phyloP scores from a whole-genome alignment of 1,140 invertebrate species.

The Pseudomyrmex sp. region DNA sequence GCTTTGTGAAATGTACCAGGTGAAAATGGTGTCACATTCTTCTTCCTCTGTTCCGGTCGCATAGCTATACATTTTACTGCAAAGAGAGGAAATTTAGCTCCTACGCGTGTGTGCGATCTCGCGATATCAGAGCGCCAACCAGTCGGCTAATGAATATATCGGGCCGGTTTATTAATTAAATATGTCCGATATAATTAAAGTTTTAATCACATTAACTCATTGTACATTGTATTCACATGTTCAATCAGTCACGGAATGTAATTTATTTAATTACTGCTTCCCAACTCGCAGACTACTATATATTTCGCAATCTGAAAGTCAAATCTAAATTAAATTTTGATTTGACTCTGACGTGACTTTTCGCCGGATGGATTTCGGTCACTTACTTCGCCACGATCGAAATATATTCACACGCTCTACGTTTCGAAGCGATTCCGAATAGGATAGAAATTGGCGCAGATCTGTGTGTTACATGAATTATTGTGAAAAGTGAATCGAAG shows the following conservation, averaged over 20 bases:
- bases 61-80: constrained; percentile 5
- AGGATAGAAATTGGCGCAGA: background rate
- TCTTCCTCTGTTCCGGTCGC: constrained; percentile 24
- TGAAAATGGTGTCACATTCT: constrained; percentile 39
- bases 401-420: background rate
- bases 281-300: background rate
- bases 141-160: constrained; percentile 3
- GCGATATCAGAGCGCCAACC: background rate
- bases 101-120: background rate
- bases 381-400: background rate
- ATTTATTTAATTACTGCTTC: background rate
- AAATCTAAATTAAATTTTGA: no score
- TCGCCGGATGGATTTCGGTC: no score
- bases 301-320: background rate
- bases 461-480: background rate
- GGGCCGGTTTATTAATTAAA: constrained; percentile 1
- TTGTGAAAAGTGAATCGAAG: constrained; percentile 16
- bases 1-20: constrained; percentile 31
- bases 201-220: background rate
- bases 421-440: background rate
- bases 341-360: no score
- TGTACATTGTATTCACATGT: background rate
- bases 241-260: background rate
- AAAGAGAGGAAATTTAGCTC: background rate
- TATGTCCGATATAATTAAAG: background rate